Evolutionary conservation across 1,140 invertebrate species (phyloP).

Genomic region (Leptestheria dahalacensis): DNA sequence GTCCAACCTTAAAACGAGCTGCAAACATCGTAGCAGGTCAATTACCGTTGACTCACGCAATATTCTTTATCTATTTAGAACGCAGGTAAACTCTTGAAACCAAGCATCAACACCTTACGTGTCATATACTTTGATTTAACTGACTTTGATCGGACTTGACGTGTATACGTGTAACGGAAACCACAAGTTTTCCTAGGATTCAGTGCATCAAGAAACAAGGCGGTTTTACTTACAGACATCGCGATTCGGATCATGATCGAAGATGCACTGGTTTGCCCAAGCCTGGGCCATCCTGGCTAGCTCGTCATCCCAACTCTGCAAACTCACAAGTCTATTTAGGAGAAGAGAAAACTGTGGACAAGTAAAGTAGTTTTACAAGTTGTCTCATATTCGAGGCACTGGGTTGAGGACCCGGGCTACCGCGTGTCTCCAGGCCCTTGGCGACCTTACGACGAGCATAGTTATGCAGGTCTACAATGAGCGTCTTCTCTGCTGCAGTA

Average conservation of each 20-base stretch:
- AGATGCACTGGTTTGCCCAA: too few relatives aligned
- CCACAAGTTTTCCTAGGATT: neutral
- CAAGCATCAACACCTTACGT: too few relatives aligned
- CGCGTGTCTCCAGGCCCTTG: neutral
- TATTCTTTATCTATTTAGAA: too few relatives aligned
- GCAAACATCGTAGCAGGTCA: too few relatives aligned
- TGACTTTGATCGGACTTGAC: too few relatives aligned
- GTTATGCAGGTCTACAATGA: constrained; percentile 13
- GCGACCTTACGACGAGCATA: constrained; percentile 10
- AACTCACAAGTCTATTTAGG: neutral
- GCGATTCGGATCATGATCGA: constrained; percentile 48
- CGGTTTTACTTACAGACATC: constrained; percentile 40
- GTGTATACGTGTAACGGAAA: too few relatives aligned
- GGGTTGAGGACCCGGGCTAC: constrained; percentile 14
- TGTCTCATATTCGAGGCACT: constrained; percentile 12
- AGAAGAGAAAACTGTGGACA: neutral
- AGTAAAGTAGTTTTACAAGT: constrained; percentile 1
- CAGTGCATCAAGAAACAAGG: neutral
- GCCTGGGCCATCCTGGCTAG: too few relatives aligned
- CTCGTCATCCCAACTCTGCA: constrained; percentile 69
- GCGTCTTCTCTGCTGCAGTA: neutral
- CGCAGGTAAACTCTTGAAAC: too few relatives aligned
- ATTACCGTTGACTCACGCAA: too few relatives aligned
- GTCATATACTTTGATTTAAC: too few relatives aligned
- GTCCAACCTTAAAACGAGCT: constrained; percentile 14